Percentiles rank a stretch among this genome's conserved stretches.
These are phyloP conservation scores for Heliconius nattereri DNA, from an alignment of 1,140 invertebrate genomes.

Conservation along the genomic window DNA sequence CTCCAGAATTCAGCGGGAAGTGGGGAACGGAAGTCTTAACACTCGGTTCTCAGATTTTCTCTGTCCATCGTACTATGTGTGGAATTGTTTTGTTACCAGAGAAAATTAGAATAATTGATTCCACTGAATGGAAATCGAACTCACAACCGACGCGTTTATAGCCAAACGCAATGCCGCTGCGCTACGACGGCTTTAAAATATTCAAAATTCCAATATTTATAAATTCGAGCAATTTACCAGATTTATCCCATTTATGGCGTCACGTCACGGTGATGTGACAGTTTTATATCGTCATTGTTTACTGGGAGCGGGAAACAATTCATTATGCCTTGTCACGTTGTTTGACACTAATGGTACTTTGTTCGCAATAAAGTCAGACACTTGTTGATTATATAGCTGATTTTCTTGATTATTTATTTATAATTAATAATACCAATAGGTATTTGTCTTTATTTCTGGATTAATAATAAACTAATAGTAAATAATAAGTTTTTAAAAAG, in stretches of 20 bases:
- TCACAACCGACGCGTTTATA: too few species aligned
- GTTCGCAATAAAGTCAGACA: background rate
- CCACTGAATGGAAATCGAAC: too few species aligned
- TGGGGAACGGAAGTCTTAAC: background rate
- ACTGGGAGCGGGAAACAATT: background rate
- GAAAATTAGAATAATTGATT: background rate
- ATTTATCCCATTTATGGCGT: slow-evolving; percentile 11
- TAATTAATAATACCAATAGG: background rate
- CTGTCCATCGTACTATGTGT: background rate
- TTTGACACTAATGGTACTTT: slow-evolving; percentile 9
- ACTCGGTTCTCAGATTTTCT: background rate
- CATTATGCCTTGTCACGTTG: background rate
- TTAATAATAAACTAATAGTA: too few species aligned
- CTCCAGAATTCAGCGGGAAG: background rate
- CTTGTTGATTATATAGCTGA: slow-evolving; percentile 10
- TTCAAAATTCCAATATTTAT: background rate
- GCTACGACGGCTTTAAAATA: background rate
- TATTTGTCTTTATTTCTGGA: too few species aligned
- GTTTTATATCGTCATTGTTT: slow-evolving; percentile 7
- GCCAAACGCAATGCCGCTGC: too few species aligned
- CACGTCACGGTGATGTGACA: background rate
- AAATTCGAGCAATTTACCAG: background rate
- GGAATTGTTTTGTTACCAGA: background rate
- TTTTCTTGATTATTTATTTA: background rate
- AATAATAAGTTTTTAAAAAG: too few species aligned